Conservation (phyloP, 2,797 vertebrate species). For the Momotus momota region DNA sequence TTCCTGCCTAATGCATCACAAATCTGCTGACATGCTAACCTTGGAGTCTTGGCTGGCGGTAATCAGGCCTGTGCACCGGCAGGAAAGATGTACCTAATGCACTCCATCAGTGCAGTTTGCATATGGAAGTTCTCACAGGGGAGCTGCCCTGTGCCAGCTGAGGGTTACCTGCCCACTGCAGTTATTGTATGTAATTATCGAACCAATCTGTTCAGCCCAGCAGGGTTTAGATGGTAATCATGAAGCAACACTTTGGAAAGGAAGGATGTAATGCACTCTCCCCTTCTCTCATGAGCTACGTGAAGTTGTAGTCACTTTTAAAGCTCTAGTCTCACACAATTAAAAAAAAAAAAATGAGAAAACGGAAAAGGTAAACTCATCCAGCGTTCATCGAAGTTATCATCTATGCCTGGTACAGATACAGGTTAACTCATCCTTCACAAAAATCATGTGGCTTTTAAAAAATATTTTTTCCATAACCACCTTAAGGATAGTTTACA, state of each 20-base stretch:
- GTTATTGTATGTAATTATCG: slow-evolving; percentile 99
- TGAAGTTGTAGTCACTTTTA: slow-evolving; percentile 66
- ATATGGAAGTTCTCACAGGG: slow-evolving; percentile 93
- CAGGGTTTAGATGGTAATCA: slow-evolving; percentile 92
- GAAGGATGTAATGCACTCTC: slow-evolving; percentile 80
- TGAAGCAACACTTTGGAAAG: slow-evolving; percentile 91
- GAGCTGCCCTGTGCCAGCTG: slow-evolving; percentile 90
- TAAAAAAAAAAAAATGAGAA: not conserved
- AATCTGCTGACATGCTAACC: slow-evolving; percentile 90
- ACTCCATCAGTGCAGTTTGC: slow-evolving; percentile 87
- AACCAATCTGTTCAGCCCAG: slow-evolving; percentile 98
- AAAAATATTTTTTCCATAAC: not conserved
- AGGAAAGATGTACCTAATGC: slow-evolving; percentile 84
- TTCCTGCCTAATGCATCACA: slow-evolving; percentile 90
- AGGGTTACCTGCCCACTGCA: slow-evolving; percentile 93
- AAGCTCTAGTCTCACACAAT: slow-evolving; percentile 13
- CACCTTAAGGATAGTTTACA: not conserved
- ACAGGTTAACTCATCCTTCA: not conserved
- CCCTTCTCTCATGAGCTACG: slow-evolving; percentile 64
- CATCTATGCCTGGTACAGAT: not conserved
- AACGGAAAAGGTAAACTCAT: not conserved
- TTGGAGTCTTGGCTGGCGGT: slow-evolving; percentile 85
- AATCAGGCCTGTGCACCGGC: slow-evolving; percentile 84
- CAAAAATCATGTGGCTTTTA: not conserved
- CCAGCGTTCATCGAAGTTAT: not conserved